Evolutionary conservation across 2,888 invertebrate species (phyloP), one percentile per base, ranked within the genome.

Genomic region (Norana najaformis): DNA sequence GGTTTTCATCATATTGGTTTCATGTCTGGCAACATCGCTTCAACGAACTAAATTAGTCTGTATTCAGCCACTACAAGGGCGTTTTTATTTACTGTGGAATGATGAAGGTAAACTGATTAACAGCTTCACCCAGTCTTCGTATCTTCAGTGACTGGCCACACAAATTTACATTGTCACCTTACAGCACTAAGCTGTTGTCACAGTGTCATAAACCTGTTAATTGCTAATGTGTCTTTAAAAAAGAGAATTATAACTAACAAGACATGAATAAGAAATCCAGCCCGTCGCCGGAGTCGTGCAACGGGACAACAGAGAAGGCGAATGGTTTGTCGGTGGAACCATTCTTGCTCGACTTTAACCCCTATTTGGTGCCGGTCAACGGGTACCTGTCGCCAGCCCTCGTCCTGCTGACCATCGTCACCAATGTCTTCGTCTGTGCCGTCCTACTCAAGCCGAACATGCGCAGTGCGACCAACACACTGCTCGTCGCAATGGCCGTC

Each of bases 401-500:
- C 69, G 96, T 98, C 23, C 96, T 98, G 37, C 96, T 98, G 47
- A 98, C 98, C 0, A 97, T 97, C 34, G 96, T 98, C 5, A 97
- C 98, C 88, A 98, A 98, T 95, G 97, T 98, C 0, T 95, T 98
- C 18, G 97, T 98, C 92, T 98, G 98, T 30, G 96, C 98, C 69
- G 98, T 98, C 0, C 96, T 98, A 53, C 97, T 97, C 90, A 97
- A 97, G 92, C 96, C 90, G n/a, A 89, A 53, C 34, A 98, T 98
- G 98, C 95, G 97, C 41, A 97, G 97, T 0, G 98, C 98, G 0
- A 98, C 98, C 11, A 98, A 98, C 95, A 96, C 97, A 30, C 97
- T 98, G 0, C 96, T 98, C 5, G 97, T 98, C 96, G 97, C 97
- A n/a, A 98, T 98, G 98, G 98, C 98, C 0, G 96, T 98, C 13